These are phyloP conservation scores for Hemitrygon akajei DNA, from an alignment of 2,797 vertebrate species.

Conservation along the genomic window DNA sequence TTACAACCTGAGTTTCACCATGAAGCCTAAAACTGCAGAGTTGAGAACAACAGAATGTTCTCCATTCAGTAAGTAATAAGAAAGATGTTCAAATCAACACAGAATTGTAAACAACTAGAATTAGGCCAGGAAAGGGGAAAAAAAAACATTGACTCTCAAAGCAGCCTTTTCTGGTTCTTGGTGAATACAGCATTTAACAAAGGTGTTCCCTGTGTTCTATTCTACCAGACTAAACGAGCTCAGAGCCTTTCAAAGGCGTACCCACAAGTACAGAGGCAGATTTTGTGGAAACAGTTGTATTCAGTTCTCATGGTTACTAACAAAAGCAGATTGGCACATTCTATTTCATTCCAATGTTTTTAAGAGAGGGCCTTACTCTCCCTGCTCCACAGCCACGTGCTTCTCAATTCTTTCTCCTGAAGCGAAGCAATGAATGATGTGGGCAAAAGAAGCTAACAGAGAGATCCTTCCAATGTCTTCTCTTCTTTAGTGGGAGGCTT, in stretches of 20 bases:
- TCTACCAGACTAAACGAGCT: conserved; percentile 45
- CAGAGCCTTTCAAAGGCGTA: conserved; percentile 46
- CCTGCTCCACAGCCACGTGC: conserved; percentile 53
- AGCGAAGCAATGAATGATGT: conserved; percentile 48
- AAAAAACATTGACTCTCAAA: conserved; percentile 37
- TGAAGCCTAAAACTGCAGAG: neutral
- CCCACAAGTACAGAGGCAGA: conserved; percentile 42
- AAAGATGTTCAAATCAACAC: neutral
- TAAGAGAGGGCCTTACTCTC: conserved; percentile 44
- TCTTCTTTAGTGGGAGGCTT: conserved; percentile 56
- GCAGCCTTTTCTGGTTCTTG: conserved; percentile 40
- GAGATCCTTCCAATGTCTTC: conserved; percentile 51
- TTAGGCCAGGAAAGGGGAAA: conserved; percentile 36
- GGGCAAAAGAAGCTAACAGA: conserved; percentile 43
- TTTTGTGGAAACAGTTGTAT: conserved; percentile 53
- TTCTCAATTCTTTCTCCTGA: conserved; percentile 49
- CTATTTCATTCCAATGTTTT: conserved; percentile 45
- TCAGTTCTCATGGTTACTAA: conserved; percentile 50
- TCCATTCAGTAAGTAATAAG: neutral
- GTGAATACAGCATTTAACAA: conserved; percentile 45
- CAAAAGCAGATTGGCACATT: conserved; percentile 56
- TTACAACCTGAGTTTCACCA: neutral
- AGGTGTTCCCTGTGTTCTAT: conserved; percentile 36
- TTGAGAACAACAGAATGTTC: neutral
- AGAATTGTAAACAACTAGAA: conserved; percentile 34